A percentile compares a stretch with the other conserved stretches of the same genome.
phyloP scores from a whole-genome alignment of 2,797 vertebrate species.

The Amblyopsis hoosieri region DNA sequence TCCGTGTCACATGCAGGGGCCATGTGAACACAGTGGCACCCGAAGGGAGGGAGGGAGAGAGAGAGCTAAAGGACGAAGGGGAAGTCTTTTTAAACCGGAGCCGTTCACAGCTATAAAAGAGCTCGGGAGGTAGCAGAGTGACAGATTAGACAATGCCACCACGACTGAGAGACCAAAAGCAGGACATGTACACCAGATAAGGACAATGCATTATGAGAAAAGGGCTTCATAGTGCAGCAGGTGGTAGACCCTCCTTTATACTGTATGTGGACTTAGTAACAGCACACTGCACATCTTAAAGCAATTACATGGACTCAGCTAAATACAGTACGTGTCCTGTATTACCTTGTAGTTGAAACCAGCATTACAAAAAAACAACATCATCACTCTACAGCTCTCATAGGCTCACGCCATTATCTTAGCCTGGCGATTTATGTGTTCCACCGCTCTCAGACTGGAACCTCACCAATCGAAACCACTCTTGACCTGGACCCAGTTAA shows the following conservation, averaged over 20 bases:
- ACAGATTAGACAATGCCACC: constrained; percentile 21
- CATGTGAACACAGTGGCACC: constrained; percentile 77
- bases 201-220: neutral
- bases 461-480: too few relatives aligned
- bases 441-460: too few relatives aligned
- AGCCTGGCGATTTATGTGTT: too few relatives aligned
- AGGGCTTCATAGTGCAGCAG: constrained; percentile 45
- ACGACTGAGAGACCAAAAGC: constrained; percentile 11
- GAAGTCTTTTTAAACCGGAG: constrained; percentile 46
- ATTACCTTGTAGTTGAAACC: too few relatives aligned
- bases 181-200: constrained; percentile 24
- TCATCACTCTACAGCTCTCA: too few relatives aligned
- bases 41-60: constrained; percentile 31
- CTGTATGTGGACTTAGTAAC: constrained; percentile 25
- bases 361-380: too few relatives aligned
- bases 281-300: constrained; percentile 37
- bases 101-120: constrained; percentile 17
- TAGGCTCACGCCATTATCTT: too few relatives aligned
- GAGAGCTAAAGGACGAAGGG: constrained; percentile 25
- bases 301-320: constrained; percentile 29
- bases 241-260: constrained; percentile 32
- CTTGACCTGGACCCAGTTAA: too few relatives aligned
- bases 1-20: constrained; percentile 78
- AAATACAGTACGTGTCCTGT: too few relatives aligned
- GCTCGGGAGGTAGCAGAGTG: constrained; percentile 2